phyloP scores from a whole-genome alignment of 2,113 vertebrate species.

The Orcinus orca region DNA sequence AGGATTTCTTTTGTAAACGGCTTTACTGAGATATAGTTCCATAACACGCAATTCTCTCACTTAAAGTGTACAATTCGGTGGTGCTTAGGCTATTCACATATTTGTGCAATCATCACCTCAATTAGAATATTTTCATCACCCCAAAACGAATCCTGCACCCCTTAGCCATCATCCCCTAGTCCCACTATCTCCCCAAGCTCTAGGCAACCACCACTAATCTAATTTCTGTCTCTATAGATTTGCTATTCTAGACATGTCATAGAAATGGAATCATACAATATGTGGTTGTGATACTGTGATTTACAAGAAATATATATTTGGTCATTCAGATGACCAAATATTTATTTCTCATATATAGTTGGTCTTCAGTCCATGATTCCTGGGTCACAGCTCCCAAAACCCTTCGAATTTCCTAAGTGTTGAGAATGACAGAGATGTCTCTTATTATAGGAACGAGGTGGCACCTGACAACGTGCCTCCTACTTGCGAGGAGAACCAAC shows the following conservation, averaged over 20 bases:
- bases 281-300: no score
- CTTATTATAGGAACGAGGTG: no score
- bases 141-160: not conserved
- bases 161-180: not conserved
- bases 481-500: no score
- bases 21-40: not conserved
- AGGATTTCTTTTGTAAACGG: not conserved
- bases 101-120: not conserved
- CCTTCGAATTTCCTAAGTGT: no score
- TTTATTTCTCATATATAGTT: no score
- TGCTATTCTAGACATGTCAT: not conserved
- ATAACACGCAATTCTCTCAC: not conserved
- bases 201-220: not conserved
- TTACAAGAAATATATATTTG: no score
- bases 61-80: not conserved
- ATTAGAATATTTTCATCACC: not conserved
- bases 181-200: not conserved
- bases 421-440: no score
- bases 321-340: no score
- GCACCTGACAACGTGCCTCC: no score
- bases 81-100: not conserved
- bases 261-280: not conserved
- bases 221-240: not conserved
- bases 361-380: no score
- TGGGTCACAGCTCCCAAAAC: no score